Percentiles rank a stretch among this genome's conserved stretches.
Conservation (phyloP, 2,113 vertebrate genomes). For the Ictalurus punctatus region DNA sequence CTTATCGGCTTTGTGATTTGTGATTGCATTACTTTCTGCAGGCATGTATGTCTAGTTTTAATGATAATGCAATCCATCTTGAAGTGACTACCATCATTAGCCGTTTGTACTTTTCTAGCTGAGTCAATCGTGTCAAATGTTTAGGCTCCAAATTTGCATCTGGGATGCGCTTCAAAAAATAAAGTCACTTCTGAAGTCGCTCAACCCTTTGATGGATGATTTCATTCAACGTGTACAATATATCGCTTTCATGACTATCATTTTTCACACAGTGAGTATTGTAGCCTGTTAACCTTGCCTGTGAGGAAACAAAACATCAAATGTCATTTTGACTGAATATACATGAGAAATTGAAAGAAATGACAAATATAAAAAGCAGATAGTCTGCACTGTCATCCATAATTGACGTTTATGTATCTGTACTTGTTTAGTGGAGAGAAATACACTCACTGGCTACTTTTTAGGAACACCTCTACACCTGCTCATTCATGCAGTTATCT, state of each 20-base stretch:
- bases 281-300: slow-evolving; percentile 14
- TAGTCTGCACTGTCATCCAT: not conserved
- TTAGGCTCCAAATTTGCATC: slow-evolving; percentile 8
- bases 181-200: not conserved
- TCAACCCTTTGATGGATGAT: slow-evolving; percentile 1
- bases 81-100: slow-evolving; percentile 9
- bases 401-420: not conserved
- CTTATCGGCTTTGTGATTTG: slow-evolving; percentile 40
- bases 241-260: not conserved
- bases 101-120: slow-evolving; percentile 27
- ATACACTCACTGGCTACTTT: not conserved
- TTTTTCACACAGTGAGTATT: slow-evolving; percentile 4
- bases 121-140: slow-evolving; percentile 6
- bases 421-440: not conserved
- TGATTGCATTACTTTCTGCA: slow-evolving; percentile 40
- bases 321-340: not conserved
- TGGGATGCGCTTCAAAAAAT: not conserved
- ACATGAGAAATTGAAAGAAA: not conserved
- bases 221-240: not conserved
- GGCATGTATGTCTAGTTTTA: slow-evolving; percentile 30
- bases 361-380: slow-evolving; percentile 3
- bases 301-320: not conserved
- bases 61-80: slow-evolving; percentile 34
- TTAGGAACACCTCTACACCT: not conserved
- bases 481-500: not conserved